Percentiles rank a stretch among this genome's conserved stretches.
phyloP scores from a whole-genome alignment of 2,113 vertebrate genomes.

The Xiphophorus maculatus region DNA sequence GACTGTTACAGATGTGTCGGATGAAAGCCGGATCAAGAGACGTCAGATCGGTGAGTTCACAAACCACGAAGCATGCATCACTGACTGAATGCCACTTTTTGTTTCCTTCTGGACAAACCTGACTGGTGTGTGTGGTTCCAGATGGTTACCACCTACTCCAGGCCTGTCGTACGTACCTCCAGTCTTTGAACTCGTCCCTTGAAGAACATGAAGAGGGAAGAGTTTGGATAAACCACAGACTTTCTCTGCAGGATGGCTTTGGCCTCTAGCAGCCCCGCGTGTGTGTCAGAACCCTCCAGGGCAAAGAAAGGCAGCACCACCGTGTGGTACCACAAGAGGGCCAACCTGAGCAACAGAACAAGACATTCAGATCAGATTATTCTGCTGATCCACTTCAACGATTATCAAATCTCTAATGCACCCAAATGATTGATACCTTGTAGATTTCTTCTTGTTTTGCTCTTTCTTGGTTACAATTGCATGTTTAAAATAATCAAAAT shows the following conservation, averaged over 20 bases:
- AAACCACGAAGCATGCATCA: slow-evolving; percentile 20
- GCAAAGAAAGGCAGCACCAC: slow-evolving; percentile 98
- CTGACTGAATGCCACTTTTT: background rate
- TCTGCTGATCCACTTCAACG: background rate
- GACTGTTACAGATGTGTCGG: slow-evolving; percentile 27
- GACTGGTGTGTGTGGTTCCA: too few relatives aligned
- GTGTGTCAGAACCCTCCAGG: slow-evolving; percentile 92
- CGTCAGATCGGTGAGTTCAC: slow-evolving; percentile 28
- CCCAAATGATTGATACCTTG: too few relatives aligned
- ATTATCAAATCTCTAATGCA: background rate
- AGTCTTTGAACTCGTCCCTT: slow-evolving; percentile 96
- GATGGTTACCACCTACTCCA: background rate
- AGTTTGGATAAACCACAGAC: slow-evolving; percentile 95
- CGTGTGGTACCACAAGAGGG: slow-evolving; percentile 97
- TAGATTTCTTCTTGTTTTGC: too few relatives aligned
- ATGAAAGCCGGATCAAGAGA: slow-evolving; percentile 16
- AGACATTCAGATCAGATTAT: background rate
- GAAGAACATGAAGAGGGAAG: slow-evolving; percentile 99
- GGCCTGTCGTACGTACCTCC: slow-evolving; percentile 81
- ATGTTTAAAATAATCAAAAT: background rate
- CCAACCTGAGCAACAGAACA: slow-evolving; percentile 81
- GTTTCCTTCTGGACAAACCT: background rate
- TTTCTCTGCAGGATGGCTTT: slow-evolving; percentile 96
- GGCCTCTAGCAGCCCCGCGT: slow-evolving; percentile 90
- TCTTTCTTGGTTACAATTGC: too few relatives aligned